Evolutionary conservation across 2,888 invertebrate genomes (phyloP).

Genomic region (Leucophora obtusa): DNA sequence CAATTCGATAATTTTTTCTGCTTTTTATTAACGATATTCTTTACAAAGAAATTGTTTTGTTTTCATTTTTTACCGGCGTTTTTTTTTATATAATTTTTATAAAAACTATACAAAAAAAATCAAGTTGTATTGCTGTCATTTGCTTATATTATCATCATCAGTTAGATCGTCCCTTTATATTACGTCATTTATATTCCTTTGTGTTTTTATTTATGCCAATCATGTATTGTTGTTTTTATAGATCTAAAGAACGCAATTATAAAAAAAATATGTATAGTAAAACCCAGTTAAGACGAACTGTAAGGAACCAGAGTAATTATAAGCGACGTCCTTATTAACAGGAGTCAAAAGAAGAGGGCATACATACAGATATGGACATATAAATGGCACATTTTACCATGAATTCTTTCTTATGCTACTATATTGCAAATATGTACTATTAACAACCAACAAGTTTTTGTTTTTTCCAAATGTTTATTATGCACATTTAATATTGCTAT

Average conservation of each 20-base stretch:
- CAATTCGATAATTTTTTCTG: not conserved
- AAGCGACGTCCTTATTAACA: too few species aligned
- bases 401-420: too few species aligned
- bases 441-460: too few species aligned
- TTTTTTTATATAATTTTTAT: conserved; percentile 3
- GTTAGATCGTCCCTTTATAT: conserved; percentile 4
- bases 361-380: too few species aligned
- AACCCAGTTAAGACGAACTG: too few species aligned
- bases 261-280: too few species aligned
- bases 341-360: too few species aligned
- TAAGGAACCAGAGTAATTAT: too few species aligned
- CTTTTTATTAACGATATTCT: not conserved
- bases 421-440: too few species aligned
- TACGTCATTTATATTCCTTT: conserved; percentile 16
- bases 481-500: too few species aligned
- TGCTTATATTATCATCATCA: not conserved
- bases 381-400: too few species aligned
- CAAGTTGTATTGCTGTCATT: not conserved
- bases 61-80: conserved; percentile 25
- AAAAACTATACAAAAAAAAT: not conserved
- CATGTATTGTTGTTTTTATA: conserved; percentile 26
- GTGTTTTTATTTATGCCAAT: conserved; percentile 30
- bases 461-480: too few species aligned
- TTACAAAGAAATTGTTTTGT: conserved; percentile 5
- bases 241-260: conserved; percentile 18